A percentile compares a stretch with the other conserved stretches of the same genome.
phyloP scores from a whole-genome alignment of 2,113 vertebrate genomes.

The Dicaeum eximium region DNA sequence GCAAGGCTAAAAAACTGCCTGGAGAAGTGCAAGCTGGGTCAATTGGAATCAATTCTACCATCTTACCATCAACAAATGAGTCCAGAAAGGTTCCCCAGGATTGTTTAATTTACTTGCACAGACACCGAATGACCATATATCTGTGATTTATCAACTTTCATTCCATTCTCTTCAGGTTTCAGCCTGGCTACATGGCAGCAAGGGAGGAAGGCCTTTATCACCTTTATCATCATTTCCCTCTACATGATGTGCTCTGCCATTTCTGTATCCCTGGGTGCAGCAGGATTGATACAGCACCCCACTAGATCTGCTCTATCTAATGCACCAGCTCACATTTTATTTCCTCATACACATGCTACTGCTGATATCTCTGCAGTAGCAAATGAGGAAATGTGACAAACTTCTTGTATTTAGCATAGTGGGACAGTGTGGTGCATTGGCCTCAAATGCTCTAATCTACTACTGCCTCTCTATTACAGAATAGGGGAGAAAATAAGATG shows the following conservation, averaged over 20 bases:
- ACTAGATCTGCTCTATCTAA: background rate
- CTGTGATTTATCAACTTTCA: background rate
- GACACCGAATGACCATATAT: background rate
- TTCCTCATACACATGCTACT: background rate
- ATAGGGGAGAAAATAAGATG: background rate
- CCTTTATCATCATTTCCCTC: background rate
- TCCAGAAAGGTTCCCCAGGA: background rate
- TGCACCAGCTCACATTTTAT: background rate
- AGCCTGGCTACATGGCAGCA: background rate
- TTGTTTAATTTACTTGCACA: background rate
- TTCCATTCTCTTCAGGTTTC: background rate
- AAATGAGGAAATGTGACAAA: background rate
- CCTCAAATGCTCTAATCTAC: background rate
- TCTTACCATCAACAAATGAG: background rate
- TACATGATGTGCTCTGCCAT: background rate
- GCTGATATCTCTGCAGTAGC: background rate
- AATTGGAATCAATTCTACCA: background rate
- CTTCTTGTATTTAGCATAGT: background rate
- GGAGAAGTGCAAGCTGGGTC: background rate
- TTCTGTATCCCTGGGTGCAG: background rate
- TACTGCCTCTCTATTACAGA: background rate
- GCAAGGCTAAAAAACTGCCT: background rate
- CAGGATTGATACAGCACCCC: background rate
- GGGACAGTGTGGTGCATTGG: too few species aligned
- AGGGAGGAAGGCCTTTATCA: background rate